phyloP scores from a whole-genome alignment of 2,888 invertebrate genomes.

The Trachelus stipa region DNA sequence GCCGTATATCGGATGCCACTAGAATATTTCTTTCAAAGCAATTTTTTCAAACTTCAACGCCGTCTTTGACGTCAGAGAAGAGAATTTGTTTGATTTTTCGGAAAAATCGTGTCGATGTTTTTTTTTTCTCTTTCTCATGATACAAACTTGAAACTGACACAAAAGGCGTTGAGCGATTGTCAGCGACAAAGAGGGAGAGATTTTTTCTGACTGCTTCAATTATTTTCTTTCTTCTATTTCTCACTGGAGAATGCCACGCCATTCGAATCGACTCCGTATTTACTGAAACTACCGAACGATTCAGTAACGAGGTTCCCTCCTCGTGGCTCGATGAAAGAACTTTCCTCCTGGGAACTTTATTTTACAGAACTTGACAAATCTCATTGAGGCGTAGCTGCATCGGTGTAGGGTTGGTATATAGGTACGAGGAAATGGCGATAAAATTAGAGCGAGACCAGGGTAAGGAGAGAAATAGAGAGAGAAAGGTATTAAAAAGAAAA shows the following conservation, averaged over 20 bases:
- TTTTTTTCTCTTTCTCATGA: neutral
- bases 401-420: neutral
- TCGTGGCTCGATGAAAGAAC: neutral
- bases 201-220: neutral
- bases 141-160: neutral
- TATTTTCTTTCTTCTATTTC: neutral
- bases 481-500: conserved; percentile 8
- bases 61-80: neutral
- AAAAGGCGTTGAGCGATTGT: neutral
- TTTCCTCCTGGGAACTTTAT: neutral
- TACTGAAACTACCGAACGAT: neutral
- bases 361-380: neutral
- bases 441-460: neutral
- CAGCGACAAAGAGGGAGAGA: neutral
- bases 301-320: neutral
- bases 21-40: neutral
- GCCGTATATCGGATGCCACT: neutral
- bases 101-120: neutral
- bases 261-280: neutral
- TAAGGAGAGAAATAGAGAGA: neutral
- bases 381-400: neutral
- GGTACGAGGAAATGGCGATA: neutral
- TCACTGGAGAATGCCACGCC: neutral
- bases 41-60: neutral
- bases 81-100: neutral